Base-by-base conservation (phyloP, 1,140 invertebrate species). In the Tetragnatha versicolor region DNA sequence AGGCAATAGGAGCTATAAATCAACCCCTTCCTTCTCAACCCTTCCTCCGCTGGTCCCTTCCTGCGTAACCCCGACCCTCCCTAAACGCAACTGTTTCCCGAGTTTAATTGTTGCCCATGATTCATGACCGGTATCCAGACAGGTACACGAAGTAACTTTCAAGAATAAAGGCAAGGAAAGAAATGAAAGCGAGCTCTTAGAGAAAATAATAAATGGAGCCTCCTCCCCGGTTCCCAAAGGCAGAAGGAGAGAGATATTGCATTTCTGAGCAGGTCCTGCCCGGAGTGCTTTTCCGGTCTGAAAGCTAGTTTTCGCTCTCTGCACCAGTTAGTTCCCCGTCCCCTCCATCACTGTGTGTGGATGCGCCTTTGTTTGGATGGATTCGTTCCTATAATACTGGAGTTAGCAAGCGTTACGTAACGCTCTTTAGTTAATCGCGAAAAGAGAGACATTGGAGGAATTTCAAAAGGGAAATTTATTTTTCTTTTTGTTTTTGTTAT, bases 1-100 rank as follows among this genome's bases (percentile, higher is more conserved):
- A n/a, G n/a, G n/a, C n/a, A n/a, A n/a, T n/a, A n/a, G n/a, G n/a
- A n/a, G n/a, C n/a, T n/a, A n/a, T n/a, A n/a, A n/a, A n/a, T n/a
- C n/a, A n/a, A n/a, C n/a, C n/a, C n/a, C n/a, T n/a, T n/a, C 12
- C 17, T 27, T 55, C 22, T n/a, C 29, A 58, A 58, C 17, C 12
- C 29, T 31, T n/a, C 4, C 7, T 7, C 14, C 2, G 55, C 35
- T 58, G 55, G 55, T 58, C 35, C 31, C 55, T 33, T 58, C 35
- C 17, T 2, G 17, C n/a, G 5, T 17, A 20, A 35, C 22, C 29
- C 17, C n/a, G 7, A 6, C 31, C n/a, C n/a, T 17, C 4, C 55
- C 35, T 58, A 58, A 58, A 58, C 35, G 55, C 55, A 58, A 58
- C 55, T 58, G 55, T 58, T 58, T 58, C 35, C 55, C 35, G 35